phyloP scores from a whole-genome alignment of 2,888 invertebrate genomes.

The Stenchaetothrips biformis region DNA sequence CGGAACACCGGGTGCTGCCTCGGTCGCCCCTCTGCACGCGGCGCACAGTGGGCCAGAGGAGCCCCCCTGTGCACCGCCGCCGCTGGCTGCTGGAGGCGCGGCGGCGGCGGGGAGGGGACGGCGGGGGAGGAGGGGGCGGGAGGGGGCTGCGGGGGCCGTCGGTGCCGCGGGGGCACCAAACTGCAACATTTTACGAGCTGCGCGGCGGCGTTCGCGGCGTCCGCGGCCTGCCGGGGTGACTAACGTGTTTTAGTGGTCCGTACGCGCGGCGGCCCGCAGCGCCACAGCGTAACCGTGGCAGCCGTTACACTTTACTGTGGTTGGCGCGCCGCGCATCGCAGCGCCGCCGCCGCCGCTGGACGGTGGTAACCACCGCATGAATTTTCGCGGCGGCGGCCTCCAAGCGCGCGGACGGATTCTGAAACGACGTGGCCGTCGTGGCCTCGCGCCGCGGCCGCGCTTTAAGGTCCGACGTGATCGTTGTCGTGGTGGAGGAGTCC shows the following conservation, averaged over 20 bases:
- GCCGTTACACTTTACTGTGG: not conserved
- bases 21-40: not conserved
- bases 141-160: not conserved
- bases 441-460: too few species aligned
- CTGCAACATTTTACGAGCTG: conserved; percentile 16
- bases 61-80: not conserved
- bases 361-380: not conserved
- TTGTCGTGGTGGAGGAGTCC: too few species aligned
- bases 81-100: too few species aligned
- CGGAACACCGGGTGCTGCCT: not conserved
- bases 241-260: conserved; percentile 23
- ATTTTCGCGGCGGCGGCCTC: not conserved
- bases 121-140: not conserved
- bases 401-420: not conserved
- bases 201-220: not conserved
- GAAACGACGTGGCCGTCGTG: too few species aligned
- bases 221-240: not conserved
- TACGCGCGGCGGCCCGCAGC: not conserved
- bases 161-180: not conserved
- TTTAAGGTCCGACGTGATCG: too few species aligned
- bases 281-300: too few species aligned
- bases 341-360: not conserved
- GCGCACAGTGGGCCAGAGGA: too few species aligned
- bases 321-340: not conserved
- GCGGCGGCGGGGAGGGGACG: not conserved